A percentile compares a stretch with the other conserved stretches of the same genome.
These are phyloP conservation scores for Procambarus clarkii DNA, from an alignment of 1,140 invertebrate species.

Conservation along the genomic window DNA sequence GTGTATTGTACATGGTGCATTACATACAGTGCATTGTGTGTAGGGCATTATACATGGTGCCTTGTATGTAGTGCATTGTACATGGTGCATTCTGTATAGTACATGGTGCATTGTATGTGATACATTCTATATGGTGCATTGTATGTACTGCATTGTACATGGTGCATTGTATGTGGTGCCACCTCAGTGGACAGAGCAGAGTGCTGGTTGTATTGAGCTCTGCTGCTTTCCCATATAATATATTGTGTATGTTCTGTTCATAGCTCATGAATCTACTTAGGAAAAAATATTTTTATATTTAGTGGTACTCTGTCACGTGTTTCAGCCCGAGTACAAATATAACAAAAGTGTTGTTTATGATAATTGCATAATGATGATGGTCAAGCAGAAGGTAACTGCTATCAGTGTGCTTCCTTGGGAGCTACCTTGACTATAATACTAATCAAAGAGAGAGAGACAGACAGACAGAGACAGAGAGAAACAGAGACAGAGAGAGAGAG, in stretches of 20 bases:
- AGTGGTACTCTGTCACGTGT: constrained; percentile 49
- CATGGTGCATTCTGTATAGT: too few relatives aligned
- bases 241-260: constrained; percentile 33
- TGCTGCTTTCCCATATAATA: constrained; percentile 30
- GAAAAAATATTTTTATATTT: constrained; percentile 64
- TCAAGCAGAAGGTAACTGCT: neutral
- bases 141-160: constrained; percentile 3
- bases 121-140: too few relatives aligned
- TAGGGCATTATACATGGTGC: too few relatives aligned
- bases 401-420: neutral
- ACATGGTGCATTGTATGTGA: too few relatives aligned
- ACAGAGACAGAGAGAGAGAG: neutral
- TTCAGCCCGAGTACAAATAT: constrained; percentile 61
- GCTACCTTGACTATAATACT: neutral
- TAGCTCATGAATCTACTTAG: constrained; percentile 41
- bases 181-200: constrained; percentile 14
- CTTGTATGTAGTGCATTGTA: too few relatives aligned
- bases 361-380: constrained; percentile 7
- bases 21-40: too few relatives aligned
- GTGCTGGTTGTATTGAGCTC: constrained; percentile 25
- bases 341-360: constrained; percentile 35
- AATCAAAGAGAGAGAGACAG: neutral
- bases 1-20: too few relatives aligned
- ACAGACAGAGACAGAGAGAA: too few relatives aligned
- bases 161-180: constrained; percentile 30